Evolutionary conservation across 2,888 invertebrate genomes (phyloP), one percentile per base, ranked within the genome.

Genomic region (Tenthredo mesomela): DNA sequence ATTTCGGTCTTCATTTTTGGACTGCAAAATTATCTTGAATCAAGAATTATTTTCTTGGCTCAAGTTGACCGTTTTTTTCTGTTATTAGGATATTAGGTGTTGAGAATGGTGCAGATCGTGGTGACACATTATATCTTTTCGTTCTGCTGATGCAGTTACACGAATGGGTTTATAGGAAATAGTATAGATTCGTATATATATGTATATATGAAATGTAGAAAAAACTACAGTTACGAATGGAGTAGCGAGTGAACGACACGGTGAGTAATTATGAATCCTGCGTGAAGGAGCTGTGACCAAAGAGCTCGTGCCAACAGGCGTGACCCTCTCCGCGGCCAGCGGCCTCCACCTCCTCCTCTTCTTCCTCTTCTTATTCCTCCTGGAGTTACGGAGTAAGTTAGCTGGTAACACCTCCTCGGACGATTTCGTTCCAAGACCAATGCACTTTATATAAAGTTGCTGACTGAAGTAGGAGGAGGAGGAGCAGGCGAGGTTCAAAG

Each of bases 291-390:
- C 89, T 89, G 89, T 89, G 90, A 89, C 89, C 87, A 89, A 89
- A 88, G 87, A 92, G 91, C 92, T 92, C 92, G 92, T 92, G 91
- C 92, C 91, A 90, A 92, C 91, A 91, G 89, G 91, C 92, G 91
- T 92, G 90, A 91, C 91, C 88, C 87, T 88, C 87, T 82, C 65
- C 29, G 86, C 71, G 85, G 86, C 86, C 86, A 65, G 43, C 65
- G 82, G 37, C 65, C 58, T 77, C 73, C 83, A 43, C 85, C 84
- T 73, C 85, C 85, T 85, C 84, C 85, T 84, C 83, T n/a, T n/a
- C n/a, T n/a, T 67, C 85, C 85, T 77, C 85, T 86, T 86, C 85
- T 86, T 84, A 85, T 82, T 86, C 88, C 70, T 85, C 84, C 87
- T 29, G 70, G 70, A 18, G 67, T 82, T 82, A 82, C 82, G 82